Conservation (phyloP, 2,888 invertebrate genomes). For the Drosophila acutilabella region DNA sequence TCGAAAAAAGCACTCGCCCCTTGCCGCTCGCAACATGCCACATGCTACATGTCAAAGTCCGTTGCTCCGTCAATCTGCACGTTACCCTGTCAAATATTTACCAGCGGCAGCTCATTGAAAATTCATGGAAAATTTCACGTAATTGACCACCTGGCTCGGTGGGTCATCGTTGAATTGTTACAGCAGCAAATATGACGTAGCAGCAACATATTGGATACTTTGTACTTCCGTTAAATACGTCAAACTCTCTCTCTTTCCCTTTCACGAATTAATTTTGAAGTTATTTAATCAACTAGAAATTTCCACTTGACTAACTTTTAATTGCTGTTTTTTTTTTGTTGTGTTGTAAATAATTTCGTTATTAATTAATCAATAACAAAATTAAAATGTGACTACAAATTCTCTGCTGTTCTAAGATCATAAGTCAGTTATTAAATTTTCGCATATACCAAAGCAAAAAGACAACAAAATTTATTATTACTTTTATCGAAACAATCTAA, state of each 20-base stretch:
- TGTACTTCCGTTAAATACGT: background rate
- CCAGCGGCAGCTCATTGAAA: conserved; percentile 60
- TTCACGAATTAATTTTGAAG: background rate
- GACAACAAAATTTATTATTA: background rate
- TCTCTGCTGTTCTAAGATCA: background rate
- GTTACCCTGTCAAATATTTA: conserved; percentile 61
- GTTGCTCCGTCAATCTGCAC: conserved; percentile 12
- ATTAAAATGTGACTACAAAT: no score
- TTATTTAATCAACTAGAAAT: conserved; percentile 9
- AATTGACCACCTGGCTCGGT: conserved; percentile 41
- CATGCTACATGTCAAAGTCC: conserved; percentile 1
- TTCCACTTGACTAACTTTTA: conserved; percentile 3
- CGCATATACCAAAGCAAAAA: background rate
- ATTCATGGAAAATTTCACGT: conserved; percentile 64
- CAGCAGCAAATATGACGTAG: conserved; percentile 6
- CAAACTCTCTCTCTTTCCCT: background rate
- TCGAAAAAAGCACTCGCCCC: conserved; percentile 12
- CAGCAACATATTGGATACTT: background rate
- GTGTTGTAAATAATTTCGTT: background rate
- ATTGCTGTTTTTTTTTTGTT: background rate
- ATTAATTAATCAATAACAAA: background rate
- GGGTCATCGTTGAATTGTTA: conserved; percentile 16
- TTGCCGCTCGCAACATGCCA: background rate
- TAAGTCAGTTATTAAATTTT: background rate
- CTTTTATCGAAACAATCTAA: conserved; percentile 27